A percentile compares a stretch with the other conserved stretches of the same genome.
phyloP scores from a whole-genome alignment of 2,797 vertebrate genomes.

The Tolypeutes matacus region DNA sequence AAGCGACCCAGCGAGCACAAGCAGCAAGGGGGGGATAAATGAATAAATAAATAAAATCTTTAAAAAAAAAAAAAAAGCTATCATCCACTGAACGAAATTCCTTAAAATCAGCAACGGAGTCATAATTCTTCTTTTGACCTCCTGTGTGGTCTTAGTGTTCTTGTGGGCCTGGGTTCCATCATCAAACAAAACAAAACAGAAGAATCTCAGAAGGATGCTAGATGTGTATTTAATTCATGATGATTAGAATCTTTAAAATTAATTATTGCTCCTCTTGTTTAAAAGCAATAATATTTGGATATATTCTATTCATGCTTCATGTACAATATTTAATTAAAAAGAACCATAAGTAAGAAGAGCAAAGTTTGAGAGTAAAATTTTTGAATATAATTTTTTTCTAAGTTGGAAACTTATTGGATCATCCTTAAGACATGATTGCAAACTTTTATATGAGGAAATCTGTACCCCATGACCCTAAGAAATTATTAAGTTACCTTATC shows the following conservation, averaged over 20 bases:
- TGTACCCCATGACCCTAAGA: background rate
- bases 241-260: constrained; percentile 42
- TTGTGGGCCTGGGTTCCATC: background rate
- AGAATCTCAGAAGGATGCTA: background rate
- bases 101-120: constrained; percentile 17
- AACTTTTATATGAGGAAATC: background rate
- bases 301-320: background rate
- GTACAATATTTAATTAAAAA: background rate
- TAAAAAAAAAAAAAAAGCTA: no score
- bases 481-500: constrained; percentile 61
- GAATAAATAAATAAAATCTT: no score
- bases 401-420: background rate
- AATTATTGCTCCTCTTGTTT: constrained; percentile 3
- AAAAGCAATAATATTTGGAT: background rate
- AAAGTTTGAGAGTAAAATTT: constrained; percentile 52
- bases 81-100: background rate
- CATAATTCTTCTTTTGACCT: background rate
- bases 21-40: no score
- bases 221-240: background rate
- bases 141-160: background rate
- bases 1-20: no score
- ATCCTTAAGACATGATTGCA: background rate
- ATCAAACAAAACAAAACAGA: background rate
- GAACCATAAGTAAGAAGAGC: constrained; percentile 2
- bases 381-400: constrained; percentile 44